phyloP scores from a whole-genome alignment of 2,888 invertebrate species.

The Myopa tessellatipennis region DNA sequence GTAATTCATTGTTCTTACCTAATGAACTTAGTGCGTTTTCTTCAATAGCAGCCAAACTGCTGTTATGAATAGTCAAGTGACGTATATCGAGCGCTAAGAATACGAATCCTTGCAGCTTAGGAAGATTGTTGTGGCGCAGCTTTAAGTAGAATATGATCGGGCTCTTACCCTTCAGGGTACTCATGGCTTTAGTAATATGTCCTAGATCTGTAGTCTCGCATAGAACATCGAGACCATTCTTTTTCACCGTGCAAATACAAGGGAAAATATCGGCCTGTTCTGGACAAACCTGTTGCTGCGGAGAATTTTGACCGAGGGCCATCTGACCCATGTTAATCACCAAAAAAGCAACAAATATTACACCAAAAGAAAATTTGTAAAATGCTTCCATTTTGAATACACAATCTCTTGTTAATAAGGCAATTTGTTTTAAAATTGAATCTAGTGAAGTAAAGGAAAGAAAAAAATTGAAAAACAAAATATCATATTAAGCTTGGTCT shows the following conservation, averaged over 20 bases:
- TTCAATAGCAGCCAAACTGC: slow-evolving; percentile 87
- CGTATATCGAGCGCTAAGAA: slow-evolving; percentile 89
- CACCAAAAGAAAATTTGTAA: slow-evolving; percentile 33
- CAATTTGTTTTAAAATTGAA: neutral
- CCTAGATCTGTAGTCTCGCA: slow-evolving; percentile 87
- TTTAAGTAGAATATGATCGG: slow-evolving; percentile 89
- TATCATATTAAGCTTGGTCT: neutral
- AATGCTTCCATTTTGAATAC: slow-evolving; percentile 21
- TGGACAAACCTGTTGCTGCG: slow-evolving; percentile 78
- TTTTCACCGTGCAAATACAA: slow-evolving; percentile 86
- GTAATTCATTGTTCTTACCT: slow-evolving; percentile 71
- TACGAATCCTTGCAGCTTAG: slow-evolving; percentile 86
- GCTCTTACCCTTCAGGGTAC: slow-evolving; percentile 81
- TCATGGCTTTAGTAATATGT: slow-evolving; percentile 85
- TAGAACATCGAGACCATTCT: slow-evolving; percentile 87
- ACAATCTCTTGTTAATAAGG: slow-evolving; percentile 9
- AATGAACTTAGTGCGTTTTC: slow-evolving; percentile 89
- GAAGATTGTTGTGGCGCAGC: slow-evolving; percentile 85
- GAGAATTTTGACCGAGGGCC: slow-evolving; percentile 55
- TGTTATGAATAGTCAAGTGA: slow-evolving; percentile 89
- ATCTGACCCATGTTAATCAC: neutral
- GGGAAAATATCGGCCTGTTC: slow-evolving; percentile 80
- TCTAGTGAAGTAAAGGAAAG: no score
- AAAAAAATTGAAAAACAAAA: neutral
- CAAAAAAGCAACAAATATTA: slow-evolving; percentile 34